Percentiles rank a stretch among this genome's conserved stretches.
These are phyloP conservation scores for Hemiscyllium ocellatum DNA, from an alignment of 2,113 vertebrate species.

Conservation along the genomic window DNA sequence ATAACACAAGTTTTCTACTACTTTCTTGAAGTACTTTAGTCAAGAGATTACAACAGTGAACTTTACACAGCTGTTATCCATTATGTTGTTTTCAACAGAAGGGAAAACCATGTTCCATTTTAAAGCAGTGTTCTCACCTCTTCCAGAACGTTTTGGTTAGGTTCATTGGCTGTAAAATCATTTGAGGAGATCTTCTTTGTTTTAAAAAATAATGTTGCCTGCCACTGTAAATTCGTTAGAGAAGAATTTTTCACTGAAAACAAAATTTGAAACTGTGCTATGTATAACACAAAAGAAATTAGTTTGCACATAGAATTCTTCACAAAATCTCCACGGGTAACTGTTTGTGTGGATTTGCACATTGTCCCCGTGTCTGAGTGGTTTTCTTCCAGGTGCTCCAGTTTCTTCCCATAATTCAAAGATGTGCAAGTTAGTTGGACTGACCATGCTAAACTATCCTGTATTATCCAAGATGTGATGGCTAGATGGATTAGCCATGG, in stretches of 20 bases:
- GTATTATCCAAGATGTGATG: too few species aligned
- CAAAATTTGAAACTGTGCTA: not conserved
- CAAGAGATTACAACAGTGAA: not conserved
- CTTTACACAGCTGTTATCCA: not conserved
- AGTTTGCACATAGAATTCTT: not conserved
- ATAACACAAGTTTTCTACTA: not conserved
- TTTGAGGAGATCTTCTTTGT: not conserved
- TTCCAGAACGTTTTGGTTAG: too few species aligned
- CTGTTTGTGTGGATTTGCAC: too few species aligned
- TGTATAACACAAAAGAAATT: not conserved
- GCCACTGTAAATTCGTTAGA: too few species aligned
- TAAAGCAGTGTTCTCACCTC: not conserved
- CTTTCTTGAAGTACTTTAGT: not conserved
- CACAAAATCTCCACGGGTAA: not conserved
- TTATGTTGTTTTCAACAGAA: slow-evolving; percentile 14
- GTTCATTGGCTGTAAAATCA: not conserved
- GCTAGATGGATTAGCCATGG: too few species aligned
- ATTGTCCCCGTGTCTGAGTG: too few species aligned
- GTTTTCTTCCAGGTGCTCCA: too few species aligned
- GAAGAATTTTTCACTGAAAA: not conserved
- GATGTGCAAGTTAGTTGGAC: too few species aligned
- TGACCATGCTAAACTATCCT: too few species aligned
- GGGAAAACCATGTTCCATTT: not conserved
- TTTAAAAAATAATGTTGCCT: not conserved
- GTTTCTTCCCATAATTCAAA: too few species aligned